phyloP scores from a whole-genome alignment of 2,113 vertebrate species.

The Sialia sialis region DNA sequence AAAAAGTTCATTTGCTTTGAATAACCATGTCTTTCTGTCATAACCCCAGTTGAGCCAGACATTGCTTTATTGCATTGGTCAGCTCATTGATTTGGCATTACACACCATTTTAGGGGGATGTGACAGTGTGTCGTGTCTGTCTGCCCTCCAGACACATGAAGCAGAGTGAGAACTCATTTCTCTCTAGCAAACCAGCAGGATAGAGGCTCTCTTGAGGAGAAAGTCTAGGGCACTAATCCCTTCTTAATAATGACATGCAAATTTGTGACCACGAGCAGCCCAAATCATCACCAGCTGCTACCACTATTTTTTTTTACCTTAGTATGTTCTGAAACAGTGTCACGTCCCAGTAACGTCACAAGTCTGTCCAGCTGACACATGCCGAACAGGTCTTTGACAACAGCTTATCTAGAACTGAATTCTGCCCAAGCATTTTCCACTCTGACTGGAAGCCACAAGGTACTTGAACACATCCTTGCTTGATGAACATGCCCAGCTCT shows the following conservation, averaged over 20 bases:
- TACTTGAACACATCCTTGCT: not conserved
- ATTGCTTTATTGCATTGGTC: not conserved
- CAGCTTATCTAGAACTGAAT: not conserved
- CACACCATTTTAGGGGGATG: not conserved
- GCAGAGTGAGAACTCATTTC: not conserved
- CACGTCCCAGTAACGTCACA: not conserved
- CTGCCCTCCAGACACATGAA: not conserved
- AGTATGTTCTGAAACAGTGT: not conserved
- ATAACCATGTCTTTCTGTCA: not conserved
- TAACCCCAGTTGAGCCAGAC: not conserved
- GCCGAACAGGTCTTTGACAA: not conserved
- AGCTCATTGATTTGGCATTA: not conserved
- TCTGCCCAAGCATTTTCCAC: not conserved
- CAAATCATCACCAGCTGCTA: not conserved
- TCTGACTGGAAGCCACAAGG: not conserved
- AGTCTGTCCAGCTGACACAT: not conserved
- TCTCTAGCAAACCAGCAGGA: not conserved
- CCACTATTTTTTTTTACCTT: not conserved
- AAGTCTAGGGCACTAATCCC: not conserved
- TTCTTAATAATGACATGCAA: not conserved
- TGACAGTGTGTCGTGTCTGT: not conserved
- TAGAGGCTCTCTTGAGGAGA: not conserved
- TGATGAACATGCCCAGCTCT: not conserved
- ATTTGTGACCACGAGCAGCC: not conserved
- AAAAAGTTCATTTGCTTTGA: not conserved